These are phyloP conservation scores for Piaya cayana DNA, from an alignment of 2,113 vertebrate species.

Conservation along the genomic window DNA sequence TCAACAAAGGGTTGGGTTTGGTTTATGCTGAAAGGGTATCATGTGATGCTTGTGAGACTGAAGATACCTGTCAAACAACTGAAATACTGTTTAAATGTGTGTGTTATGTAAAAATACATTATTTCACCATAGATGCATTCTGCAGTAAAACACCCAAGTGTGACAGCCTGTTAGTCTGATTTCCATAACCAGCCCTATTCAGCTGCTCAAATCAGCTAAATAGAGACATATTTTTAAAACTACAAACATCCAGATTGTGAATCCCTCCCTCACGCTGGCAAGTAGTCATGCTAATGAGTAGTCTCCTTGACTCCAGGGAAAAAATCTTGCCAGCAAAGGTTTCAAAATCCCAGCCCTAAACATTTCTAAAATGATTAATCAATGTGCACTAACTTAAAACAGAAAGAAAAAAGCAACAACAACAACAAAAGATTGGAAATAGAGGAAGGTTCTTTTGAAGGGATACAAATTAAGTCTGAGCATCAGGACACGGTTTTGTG, in stretches of 20 bases:
- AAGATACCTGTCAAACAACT: not conserved
- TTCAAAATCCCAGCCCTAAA: conserved; percentile 47
- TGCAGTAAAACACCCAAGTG: conserved; percentile 6
- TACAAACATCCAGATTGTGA: conserved; percentile 52
- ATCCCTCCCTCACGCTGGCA: conserved; percentile 55
- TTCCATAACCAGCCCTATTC: conserved; percentile 48
- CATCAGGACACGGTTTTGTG: not conserved
- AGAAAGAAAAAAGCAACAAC: not conserved
- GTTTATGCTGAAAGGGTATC: not conserved
- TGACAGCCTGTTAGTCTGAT: conserved; percentile 49
- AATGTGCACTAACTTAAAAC: not conserved
- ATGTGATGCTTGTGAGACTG: not conserved
- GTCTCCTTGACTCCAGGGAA: conserved; percentile 54
- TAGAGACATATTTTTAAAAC: conserved; percentile 66
- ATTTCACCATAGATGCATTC: not conserved
- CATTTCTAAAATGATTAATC: conserved; percentile 45
- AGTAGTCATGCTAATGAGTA: conserved; percentile 60
- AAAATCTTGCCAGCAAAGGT: conserved; percentile 55
- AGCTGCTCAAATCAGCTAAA: conserved; percentile 58
- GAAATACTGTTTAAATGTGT: not conserved
- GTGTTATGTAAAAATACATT: not conserved
- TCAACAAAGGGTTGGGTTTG: not conserved
- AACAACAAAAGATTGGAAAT: not conserved
- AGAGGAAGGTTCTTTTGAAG: not conserved
- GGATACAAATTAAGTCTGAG: not conserved